phyloP scores from a whole-genome alignment of 2,888 invertebrate genomes.

The Cataglyphis albicans region DNA sequence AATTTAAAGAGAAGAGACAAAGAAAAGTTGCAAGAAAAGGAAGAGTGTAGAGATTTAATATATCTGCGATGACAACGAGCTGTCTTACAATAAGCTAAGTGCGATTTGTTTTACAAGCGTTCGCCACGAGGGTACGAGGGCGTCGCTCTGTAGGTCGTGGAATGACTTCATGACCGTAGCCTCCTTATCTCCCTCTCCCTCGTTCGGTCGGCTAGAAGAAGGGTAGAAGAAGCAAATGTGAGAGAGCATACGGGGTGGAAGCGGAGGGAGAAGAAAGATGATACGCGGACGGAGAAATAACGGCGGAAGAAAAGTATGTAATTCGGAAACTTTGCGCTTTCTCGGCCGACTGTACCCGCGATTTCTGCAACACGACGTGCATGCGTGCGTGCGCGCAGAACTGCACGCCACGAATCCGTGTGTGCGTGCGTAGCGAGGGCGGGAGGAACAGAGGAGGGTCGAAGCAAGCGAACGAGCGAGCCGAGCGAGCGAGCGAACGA shows the following conservation, averaged over 20 bases:
- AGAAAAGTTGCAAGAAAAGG: background rate
- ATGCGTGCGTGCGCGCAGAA: slow-evolving; percentile 50
- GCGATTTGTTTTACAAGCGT: background rate
- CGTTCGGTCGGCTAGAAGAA: slow-evolving; percentile 52
- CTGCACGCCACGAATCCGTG: slow-evolving; percentile 54
- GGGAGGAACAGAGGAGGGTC: background rate
- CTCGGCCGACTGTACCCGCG: slow-evolving; percentile 78
- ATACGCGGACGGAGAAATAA: slow-evolving; percentile 67
- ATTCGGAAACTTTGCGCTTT: slow-evolving; percentile 64
- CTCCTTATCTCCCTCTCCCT: slow-evolving; percentile 64
- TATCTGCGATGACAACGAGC: background rate
- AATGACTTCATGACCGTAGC: slow-evolving; percentile 69
- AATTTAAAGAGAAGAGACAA: background rate
- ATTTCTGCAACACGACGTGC: slow-evolving; percentile 76
- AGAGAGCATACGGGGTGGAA: slow-evolving; percentile 35
- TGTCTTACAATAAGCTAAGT: background rate
- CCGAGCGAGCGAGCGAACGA: slow-evolving; percentile 44
- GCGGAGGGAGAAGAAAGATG: slow-evolving; percentile 43
- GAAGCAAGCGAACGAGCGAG: background rate
- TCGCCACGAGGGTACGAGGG: slow-evolving; percentile 50
- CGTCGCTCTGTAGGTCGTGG: slow-evolving; percentile 65
- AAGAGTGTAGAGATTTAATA: background rate
- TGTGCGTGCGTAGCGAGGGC: slow-evolving; percentile 69
- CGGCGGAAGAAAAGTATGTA: slow-evolving; percentile 58
- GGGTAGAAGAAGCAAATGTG: slow-evolving; percentile 46